phyloP scores from a whole-genome alignment of 2,797 vertebrate genomes.

The Rhincodon typus region DNA sequence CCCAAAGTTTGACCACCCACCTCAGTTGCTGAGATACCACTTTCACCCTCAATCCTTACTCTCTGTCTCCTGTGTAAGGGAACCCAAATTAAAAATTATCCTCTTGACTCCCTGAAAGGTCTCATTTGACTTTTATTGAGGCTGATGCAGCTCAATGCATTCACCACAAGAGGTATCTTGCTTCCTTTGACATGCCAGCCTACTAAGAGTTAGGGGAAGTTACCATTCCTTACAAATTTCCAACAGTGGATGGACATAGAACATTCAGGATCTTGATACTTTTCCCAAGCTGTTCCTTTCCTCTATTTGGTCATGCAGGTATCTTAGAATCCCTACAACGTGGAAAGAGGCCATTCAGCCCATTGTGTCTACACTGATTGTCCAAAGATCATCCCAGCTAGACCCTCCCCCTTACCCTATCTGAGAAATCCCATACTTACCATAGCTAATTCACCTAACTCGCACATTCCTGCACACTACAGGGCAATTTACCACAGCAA shows the following conservation, averaged over 20 bases:
- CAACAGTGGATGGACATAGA: background rate
- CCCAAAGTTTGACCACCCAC: background rate
- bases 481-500: too few species aligned
- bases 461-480: too few species aligned
- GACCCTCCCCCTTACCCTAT: too few species aligned
- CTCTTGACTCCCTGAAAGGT: background rate
- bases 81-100: background rate
- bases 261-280: background rate
- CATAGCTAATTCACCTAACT: too few species aligned
- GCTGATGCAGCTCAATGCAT: background rate
- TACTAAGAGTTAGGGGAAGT: background rate
- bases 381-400: too few species aligned
- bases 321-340: too few species aligned
- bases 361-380: too few species aligned
- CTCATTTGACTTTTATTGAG: background rate
- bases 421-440: too few species aligned
- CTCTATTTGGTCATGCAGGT: background rate
- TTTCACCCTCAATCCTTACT: background rate
- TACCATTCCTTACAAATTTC: background rate
- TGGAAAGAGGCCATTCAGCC: too few species aligned
- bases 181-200: background rate
- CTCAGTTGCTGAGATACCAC: background rate
- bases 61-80: background rate
- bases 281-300: background rate
- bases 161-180: background rate